Base-by-base conservation (phyloP, 2,888 invertebrate species). In the Ypsolopha sequella region DNA sequence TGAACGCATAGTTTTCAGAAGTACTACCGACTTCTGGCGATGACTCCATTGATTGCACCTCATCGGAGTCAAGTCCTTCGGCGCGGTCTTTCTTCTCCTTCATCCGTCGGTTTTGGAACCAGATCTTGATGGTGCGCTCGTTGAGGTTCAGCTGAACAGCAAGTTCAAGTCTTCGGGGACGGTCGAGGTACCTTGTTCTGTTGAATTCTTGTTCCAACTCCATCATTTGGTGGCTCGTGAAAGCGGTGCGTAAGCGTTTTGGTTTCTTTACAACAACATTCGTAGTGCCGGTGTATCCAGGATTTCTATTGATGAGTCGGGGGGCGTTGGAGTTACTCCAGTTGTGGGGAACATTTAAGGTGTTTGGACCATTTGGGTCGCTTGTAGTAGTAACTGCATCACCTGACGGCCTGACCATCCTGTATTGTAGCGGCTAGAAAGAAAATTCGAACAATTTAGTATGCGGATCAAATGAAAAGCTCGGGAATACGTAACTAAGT, bases 171-270 rank as follows among this genome's bases (percentile, higher is more conserved):
- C 95, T 84, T 6, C 92, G 82, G 0, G 91, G 90, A 33, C 94
- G 88, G 61, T 92, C 92, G 0, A 95, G 74, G 65, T 95, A 95
- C 41, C 89, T 88, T 44, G 88, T 89, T 58, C 79, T 87, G 14
- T 87, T 82, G 62, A 94, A 95, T 63, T 94, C 93, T 56, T 91
- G 91, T 64, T 95, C 95, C 9, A 95, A 72, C 60, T 91, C 91
- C 56, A 92, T 88, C 59, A 95, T 81, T 70, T 95, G 95, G 0
- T 88, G 80, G 51, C 91, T 93, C 0, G 93, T 93, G 71, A 94
- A 95, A 0, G 94, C 93, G 0, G 95, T 95, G 46, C 95, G 85
- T 0, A 91, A 88, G 13, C 95, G 86, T 68, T 94, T 94, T 7
- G 55, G 50, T 45, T 55, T 55, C 13, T 53, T 54, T 9, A 41